These are phyloP conservation scores for Clarias magur DNA, from an alignment of 2,113 vertebrate genomes.

Conservation along the genomic window DNA sequence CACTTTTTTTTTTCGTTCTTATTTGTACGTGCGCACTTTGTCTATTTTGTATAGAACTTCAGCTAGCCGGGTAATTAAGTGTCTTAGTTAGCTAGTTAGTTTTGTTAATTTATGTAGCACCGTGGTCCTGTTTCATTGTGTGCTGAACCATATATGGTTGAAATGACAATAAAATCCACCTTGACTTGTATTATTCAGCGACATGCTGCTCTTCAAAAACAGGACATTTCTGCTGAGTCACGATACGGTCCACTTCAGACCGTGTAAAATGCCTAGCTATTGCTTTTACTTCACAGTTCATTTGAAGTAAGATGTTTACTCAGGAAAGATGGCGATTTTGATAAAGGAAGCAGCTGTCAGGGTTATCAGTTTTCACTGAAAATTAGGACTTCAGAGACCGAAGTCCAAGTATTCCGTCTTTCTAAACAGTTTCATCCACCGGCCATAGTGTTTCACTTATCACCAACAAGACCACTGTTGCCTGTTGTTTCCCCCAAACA, in stretches of 20 bases:
- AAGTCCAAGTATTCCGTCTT: neutral
- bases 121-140: too few species aligned
- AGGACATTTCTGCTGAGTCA: neutral
- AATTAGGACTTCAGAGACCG: neutral
- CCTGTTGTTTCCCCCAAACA: too few species aligned
- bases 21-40: too few species aligned
- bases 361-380: conserved; percentile 5
- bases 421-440: neutral
- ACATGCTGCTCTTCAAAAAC: neutral
- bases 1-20: too few species aligned
- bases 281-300: conserved; percentile 50
- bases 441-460: neutral
- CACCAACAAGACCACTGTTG: neutral
- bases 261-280: conserved; percentile 4
- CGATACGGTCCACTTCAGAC: neutral
- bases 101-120: too few species aligned
- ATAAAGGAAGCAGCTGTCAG: conserved; percentile 17
- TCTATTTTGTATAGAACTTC: too few species aligned
- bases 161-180: too few species aligned
- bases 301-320: conserved; percentile 21
- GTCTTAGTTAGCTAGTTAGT: too few species aligned
- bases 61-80: too few species aligned
- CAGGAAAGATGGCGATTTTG: conserved; percentile 23
- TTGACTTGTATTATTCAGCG: neutral
- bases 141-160: too few species aligned